Base-by-base conservation (phyloP, 2,113 vertebrate genomes). In the Tupaia tana region DNA sequence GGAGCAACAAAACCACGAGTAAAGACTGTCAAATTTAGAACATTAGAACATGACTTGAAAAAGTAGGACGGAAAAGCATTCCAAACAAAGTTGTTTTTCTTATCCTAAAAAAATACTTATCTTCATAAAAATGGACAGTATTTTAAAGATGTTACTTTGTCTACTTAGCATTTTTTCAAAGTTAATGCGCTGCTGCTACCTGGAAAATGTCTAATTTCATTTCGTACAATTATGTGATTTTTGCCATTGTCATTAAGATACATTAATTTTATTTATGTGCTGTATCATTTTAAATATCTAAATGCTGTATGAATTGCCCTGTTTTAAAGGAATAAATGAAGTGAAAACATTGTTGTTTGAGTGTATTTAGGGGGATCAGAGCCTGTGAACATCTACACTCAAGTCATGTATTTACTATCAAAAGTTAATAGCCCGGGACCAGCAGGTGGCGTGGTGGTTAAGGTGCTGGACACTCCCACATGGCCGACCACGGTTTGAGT, bases 301-400 rank as follows among this genome's bases (percentile, higher is more conserved):
- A 96, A 91, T 95, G 88, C 71, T 96, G 94, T 97, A 70, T 96
- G 89, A 92, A 92, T 24, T 95, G 96, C 96, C 93, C 94, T 96
- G 93, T 95, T 89, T 93, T 82, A 82, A 97, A 96, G 31, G 69
- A 98, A 97, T 97, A 97, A 98, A 98, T 96, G 71, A 96, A 97
- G 67, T 96, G 84, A 95, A 97, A 96, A 89, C 52, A 69, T 52
- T 92, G 64, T 82, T 92, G 91, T 97, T 92, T 81, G 89, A 94
- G 86, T 34, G 4, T 96, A 34, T 89, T 90, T 96, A 18, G 94
- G 87, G 94, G 87, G 92, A 20, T 89, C 66, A 81, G 66, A 90
- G 69, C 78, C 64, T 69, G 22, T 63, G n/a, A 74, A 56, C 9
- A 86, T 25, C 75, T 61, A 27, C 18, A 31, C 18, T 90, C 31